These are phyloP conservation scores for Lycophotia porphyrea DNA, from an alignment of 2,888 invertebrate genomes.

Conservation along the genomic window DNA sequence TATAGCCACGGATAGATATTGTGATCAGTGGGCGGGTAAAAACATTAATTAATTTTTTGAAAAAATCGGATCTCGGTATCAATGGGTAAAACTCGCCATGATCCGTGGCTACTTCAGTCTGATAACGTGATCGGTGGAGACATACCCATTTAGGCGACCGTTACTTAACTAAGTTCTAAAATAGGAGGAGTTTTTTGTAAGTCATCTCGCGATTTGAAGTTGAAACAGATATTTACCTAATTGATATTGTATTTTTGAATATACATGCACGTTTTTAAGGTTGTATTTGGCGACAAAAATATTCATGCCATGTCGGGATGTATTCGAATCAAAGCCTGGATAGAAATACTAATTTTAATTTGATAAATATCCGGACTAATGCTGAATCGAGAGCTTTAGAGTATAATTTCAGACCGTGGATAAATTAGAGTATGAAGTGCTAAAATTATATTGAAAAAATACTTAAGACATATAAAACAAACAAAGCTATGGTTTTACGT, in stretches of 20 bases:
- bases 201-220: not conserved
- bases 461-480: not conserved
- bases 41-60: too few species aligned
- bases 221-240: not conserved
- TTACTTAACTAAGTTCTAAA: not conserved
- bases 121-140: too few species aligned
- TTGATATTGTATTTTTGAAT: constrained; percentile 14
- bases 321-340: not conserved
- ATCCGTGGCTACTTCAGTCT: too few species aligned
- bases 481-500: not conserved
- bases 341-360: not conserved
- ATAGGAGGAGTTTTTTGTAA: not conserved
- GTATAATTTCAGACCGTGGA: not conserved
- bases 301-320: not conserved
- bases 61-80: too few species aligned
- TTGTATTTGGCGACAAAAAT: not conserved
- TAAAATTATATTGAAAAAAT: not conserved
- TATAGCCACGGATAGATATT: too few species aligned
- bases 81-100: too few species aligned
- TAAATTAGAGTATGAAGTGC: not conserved
- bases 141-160: not conserved
- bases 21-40: too few species aligned
- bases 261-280: not conserved
- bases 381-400: not conserved
- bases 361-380: not conserved